Percentiles rank a stretch among this genome's conserved stretches.
These are phyloP conservation scores for Plebejus melissa DNA, from an alignment of 2,888 invertebrate species.

Conservation along the genomic window DNA sequence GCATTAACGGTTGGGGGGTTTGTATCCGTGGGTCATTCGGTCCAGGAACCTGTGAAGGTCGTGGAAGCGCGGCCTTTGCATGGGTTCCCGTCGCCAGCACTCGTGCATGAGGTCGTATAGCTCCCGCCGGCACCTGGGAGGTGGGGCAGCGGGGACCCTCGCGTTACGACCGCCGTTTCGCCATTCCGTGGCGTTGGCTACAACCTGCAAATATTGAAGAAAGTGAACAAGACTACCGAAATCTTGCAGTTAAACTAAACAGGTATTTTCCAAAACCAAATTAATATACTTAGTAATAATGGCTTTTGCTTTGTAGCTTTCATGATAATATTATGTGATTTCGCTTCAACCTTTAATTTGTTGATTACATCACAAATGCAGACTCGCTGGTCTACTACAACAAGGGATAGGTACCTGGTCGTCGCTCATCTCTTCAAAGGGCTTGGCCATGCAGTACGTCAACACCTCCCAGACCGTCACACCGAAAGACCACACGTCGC, in stretches of 20 bases:
- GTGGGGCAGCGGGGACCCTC: constrained; percentile 78
- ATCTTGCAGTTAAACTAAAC: background rate
- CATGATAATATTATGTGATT: too few relatives aligned
- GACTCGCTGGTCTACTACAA: background rate
- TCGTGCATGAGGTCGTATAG: constrained; percentile 95
- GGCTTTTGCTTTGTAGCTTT: too few relatives aligned
- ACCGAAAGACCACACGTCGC: constrained; percentile 95
- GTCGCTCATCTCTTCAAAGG: constrained; percentile 89
- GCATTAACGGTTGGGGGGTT: constrained; percentile 64
- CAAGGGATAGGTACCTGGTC: constrained; percentile 81
- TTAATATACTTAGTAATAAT: too few relatives aligned
- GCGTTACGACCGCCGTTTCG: constrained; percentile 68
- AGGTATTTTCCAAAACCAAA: too few relatives aligned
- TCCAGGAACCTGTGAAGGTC: constrained; percentile 93
- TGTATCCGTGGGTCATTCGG: constrained; percentile 84
- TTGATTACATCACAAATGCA: too few relatives aligned
- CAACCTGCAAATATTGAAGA: constrained; percentile 75
- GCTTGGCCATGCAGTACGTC: constrained; percentile 87
- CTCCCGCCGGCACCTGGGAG: constrained; percentile 89
- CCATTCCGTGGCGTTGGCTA: constrained; percentile 82
- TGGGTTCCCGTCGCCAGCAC: constrained; percentile 92
- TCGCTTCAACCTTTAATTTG: too few relatives aligned
- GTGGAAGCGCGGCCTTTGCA: constrained; percentile 90
- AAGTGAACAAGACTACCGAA: background rate
- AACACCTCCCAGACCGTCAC: constrained; percentile 94